Evolutionary conservation across 2,888 invertebrate species (phyloP).

Genomic region (Macaria notata): DNA sequence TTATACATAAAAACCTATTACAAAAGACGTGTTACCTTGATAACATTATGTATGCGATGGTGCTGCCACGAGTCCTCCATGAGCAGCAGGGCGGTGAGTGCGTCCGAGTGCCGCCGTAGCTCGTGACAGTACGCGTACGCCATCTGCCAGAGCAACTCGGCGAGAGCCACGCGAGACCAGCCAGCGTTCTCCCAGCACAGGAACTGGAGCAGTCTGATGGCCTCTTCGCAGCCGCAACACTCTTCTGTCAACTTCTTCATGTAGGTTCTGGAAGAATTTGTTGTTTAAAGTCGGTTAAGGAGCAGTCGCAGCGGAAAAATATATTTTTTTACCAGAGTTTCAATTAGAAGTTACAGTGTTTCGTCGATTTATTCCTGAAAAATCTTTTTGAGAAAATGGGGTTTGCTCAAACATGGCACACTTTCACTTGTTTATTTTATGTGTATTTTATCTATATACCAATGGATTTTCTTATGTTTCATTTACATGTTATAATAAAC

Average conservation of each 20-base stretch:
- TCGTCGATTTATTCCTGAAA: too few relatives aligned
- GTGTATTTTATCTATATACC: too few relatives aligned
- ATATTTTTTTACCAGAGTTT: too few relatives aligned
- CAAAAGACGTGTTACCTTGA: slow-evolving; percentile 83
- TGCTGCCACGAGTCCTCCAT: slow-evolving; percentile 98
- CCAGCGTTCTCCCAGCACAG: slow-evolving; percentile 98
- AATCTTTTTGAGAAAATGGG: too few relatives aligned
- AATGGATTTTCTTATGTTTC: too few relatives aligned
- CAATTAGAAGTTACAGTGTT: too few relatives aligned
- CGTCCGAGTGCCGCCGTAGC: slow-evolving; percentile 94
- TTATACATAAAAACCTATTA: too few relatives aligned
- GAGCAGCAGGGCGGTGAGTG: slow-evolving; percentile 91
- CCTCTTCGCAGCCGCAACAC: slow-evolving; percentile 95
- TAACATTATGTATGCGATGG: slow-evolving; percentile 95
- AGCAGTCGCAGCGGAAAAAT: too few relatives aligned
- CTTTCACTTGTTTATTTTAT: too few relatives aligned
- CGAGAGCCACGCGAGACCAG: slow-evolving; percentile 93
- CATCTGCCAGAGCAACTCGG: slow-evolving; percentile 95
- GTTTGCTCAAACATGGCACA: too few relatives aligned
- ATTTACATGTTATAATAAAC: too few relatives aligned
- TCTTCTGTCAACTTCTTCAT: slow-evolving; percentile 98
- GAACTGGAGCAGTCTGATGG: slow-evolving; percentile 94
- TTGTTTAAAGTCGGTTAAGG: too few relatives aligned
- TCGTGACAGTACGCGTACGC: slow-evolving; percentile 97
- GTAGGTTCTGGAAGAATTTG: slow-evolving; percentile 73